Base-by-base conservation (phyloP, 2,888 invertebrate species). In the Pseudoips prasinana region DNA sequence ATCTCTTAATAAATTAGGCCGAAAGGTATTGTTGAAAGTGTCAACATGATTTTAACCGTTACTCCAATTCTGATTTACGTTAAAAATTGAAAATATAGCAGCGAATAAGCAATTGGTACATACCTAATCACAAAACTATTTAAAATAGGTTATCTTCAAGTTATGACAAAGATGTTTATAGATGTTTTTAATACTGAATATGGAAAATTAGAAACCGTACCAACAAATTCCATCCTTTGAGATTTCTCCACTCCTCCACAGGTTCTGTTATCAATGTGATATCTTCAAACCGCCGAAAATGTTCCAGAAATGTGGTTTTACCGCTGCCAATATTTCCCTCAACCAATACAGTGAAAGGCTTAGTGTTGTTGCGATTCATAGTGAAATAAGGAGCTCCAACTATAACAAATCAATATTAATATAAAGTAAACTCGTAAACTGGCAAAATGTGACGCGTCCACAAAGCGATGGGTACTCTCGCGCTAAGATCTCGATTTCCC, bases 301-400 rank as follows among this genome's bases (percentile, higher is more conserved):
- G 92, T 64, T 95, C 92, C 8, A 97, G 74, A 72, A 96, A 96
- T 4, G 96, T 95, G 1, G 96, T 96, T 86, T 97, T 97, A 0
- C 96, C 96, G 68, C 95, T 94, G 11, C 96, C 96, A 62, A 97
- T 96, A 73, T 97, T 97, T 11, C 96, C 96, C 71, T 97, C 96
- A 18, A 97, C 94, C 22, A 94, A 91, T 10, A 97, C 94, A 0
- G 95, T 96, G 64, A 94, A 95, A 0, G 94, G 94, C 49, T 92
- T 92, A n/a, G 67, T 64, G 38, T 70, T 73, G 10, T 67, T 49
- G 23, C 68, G 43, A 60, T 52, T 67, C 81, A 87, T 86, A 58
- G 67, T 82, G 38, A 58, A 50, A 45, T 48, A 61, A 11, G 49
- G 40, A 39, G 48, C 59, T 28, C 27, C 34, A 11, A 48, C 70